phyloP scores from a whole-genome alignment of 2,113 vertebrate species.

The Carassius gibelio region DNA sequence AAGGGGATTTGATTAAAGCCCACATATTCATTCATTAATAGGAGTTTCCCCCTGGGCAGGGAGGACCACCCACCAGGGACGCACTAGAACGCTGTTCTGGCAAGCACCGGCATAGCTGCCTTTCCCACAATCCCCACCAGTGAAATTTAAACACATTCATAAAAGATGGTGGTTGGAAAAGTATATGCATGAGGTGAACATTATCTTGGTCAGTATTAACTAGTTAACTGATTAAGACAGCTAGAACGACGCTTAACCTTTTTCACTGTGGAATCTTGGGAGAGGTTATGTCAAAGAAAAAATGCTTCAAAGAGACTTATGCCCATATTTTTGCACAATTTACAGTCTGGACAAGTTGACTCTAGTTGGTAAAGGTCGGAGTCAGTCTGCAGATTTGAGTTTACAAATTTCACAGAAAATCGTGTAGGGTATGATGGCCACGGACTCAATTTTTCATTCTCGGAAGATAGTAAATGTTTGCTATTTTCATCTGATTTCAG shows the following conservation, averaged over 20 bases:
- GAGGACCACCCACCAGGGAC: constrained; percentile 53
- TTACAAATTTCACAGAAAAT: background rate
- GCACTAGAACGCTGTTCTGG: constrained; percentile 36
- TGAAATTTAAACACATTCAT: constrained; percentile 32
- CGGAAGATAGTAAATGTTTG: background rate
- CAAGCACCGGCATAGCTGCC: constrained; percentile 8
- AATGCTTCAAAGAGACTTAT: background rate
- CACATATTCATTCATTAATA: constrained; percentile 48
- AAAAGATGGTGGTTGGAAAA: constrained; percentile 39
- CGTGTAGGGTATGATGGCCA: background rate
- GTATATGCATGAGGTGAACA: background rate
- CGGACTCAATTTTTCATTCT: background rate
- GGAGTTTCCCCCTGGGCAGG: constrained; percentile 34
- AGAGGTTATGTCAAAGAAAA: background rate
- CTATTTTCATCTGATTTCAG: background rate
- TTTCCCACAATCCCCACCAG: constrained; percentile 18
- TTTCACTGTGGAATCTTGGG: background rate
- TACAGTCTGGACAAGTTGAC: background rate
- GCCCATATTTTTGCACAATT: background rate
- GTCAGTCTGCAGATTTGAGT: background rate
- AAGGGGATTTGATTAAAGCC: constrained; percentile 59
- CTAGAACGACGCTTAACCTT: background rate
- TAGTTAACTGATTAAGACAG: constrained; percentile 5
- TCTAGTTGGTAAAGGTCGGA: background rate
- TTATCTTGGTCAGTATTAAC: constrained; percentile 5